phyloP scores from a whole-genome alignment of 2,113 vertebrate genomes.

The Pachypanchax playfairii region DNA sequence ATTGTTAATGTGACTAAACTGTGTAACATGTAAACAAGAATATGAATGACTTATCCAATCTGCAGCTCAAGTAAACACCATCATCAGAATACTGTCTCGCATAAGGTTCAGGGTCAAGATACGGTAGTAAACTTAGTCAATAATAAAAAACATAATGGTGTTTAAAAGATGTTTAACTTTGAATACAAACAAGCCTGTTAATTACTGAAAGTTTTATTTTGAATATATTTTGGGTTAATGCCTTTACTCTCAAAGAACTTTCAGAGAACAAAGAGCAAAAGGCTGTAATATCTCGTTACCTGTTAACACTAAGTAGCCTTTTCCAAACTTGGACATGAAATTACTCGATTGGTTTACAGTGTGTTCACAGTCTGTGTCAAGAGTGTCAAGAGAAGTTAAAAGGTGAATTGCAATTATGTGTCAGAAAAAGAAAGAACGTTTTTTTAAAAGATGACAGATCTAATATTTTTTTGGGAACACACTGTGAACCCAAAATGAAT shows the following conservation, averaged over 20 bases:
- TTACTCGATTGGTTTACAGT: conserved; percentile 34
- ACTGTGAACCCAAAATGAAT: conserved; percentile 23
- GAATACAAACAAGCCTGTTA: not conserved
- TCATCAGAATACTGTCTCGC: not conserved
- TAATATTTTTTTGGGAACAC: conserved; percentile 54
- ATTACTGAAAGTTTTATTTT: not conserved
- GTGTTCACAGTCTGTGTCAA: conserved; percentile 37
- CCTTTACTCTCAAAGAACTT: not conserved
- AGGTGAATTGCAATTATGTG: conserved; percentile 70
- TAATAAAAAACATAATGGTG: not conserved
- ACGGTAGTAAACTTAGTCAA: not conserved
- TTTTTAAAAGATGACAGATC: conserved; percentile 11
- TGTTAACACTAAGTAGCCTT: conserved; percentile 43
- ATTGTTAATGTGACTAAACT: not conserved
- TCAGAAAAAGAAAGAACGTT: conserved; percentile 45
- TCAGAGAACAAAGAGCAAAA: too few relatives aligned
- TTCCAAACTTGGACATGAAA: conserved; percentile 38
- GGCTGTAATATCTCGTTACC: conserved; percentile 17
- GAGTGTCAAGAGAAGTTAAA: conserved; percentile 37
- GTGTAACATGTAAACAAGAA: not conserved
- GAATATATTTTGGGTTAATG: not conserved
- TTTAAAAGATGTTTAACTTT: too few relatives aligned
- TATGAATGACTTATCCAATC: not conserved
- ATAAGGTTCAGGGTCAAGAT: not conserved
- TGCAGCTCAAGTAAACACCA: not conserved